Evolutionary conservation across 2,888 invertebrate species (phyloP).

Genomic region (Gibbula magus): DNA sequence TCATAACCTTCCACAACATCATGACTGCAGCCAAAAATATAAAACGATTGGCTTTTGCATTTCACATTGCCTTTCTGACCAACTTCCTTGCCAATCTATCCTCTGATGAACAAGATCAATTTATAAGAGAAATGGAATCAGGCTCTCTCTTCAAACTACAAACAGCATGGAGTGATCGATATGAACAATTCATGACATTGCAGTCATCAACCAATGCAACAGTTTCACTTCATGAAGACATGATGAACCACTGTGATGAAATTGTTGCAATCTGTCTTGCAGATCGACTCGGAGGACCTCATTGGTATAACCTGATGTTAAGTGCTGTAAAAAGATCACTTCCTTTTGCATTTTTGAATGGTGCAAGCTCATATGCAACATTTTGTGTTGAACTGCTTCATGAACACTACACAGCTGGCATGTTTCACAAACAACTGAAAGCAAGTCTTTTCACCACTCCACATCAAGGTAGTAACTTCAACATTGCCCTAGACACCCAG

Average conservation of each 20-base stretch:
- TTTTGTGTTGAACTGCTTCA: not conserved
- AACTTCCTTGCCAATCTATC: not conserved
- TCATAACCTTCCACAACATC: not conserved
- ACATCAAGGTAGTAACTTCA: not conserved
- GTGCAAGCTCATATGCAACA: not conserved
- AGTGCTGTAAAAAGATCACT: conserved; percentile 23
- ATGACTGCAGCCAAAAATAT: not conserved
- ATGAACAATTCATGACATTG: not conserved
- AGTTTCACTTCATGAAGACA: conserved; percentile 31
- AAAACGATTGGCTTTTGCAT: not conserved
- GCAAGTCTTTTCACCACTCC: not conserved
- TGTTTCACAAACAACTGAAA: not conserved
- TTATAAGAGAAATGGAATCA: not conserved
- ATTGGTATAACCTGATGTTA: conserved; percentile 26
- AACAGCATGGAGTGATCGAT: not conserved
- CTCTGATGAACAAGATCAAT: not conserved
- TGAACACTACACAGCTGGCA: not conserved
- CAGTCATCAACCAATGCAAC: not conserved
- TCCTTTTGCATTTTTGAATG: conserved; percentile 29
- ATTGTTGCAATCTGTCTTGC: conserved; percentile 29
- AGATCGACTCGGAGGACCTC: conserved; percentile 25
- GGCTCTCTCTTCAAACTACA: not conserved
- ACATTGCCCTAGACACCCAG: not conserved
- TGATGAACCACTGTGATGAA: conserved; percentile 32
- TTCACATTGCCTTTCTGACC: not conserved